phyloP scores from a whole-genome alignment of 2,113 vertebrate species.

The Kobus ellipsiprymnus region DNA sequence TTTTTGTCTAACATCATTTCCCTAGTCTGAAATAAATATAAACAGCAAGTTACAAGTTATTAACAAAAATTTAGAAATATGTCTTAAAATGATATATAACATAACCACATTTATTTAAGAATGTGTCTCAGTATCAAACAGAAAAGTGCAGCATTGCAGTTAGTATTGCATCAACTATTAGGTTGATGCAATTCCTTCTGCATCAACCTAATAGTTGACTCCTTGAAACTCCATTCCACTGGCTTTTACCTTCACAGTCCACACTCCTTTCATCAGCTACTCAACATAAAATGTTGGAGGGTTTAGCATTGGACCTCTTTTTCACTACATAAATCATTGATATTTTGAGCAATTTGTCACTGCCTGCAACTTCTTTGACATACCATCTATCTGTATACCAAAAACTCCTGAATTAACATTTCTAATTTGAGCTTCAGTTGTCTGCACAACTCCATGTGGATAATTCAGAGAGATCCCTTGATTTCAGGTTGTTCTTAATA shows the following conservation, averaged over 20 bases:
- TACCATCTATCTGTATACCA: background rate
- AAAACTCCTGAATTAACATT: background rate
- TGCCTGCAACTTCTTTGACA: background rate
- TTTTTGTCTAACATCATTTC: background rate
- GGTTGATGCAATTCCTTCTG: background rate
- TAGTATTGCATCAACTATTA: no score
- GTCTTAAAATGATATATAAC: background rate
- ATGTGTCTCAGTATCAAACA: background rate
- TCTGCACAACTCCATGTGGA: background rate
- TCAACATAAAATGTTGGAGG: background rate
- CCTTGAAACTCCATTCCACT: background rate
- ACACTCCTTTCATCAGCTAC: background rate
- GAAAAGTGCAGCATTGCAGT: background rate
- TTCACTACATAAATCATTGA: background rate
- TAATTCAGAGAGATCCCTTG: background rate
- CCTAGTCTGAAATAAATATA: background rate
- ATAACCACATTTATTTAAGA: background rate
- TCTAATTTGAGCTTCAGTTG: background rate
- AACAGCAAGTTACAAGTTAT: background rate
- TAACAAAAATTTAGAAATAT: background rate
- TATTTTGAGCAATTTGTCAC: background rate
- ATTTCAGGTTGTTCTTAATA: background rate
- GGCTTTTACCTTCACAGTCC: background rate
- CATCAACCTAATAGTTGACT: background rate
- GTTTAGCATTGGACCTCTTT: background rate